Base-by-base conservation (phyloP, 2,888 invertebrate species). In the Noctua comes region DNA sequence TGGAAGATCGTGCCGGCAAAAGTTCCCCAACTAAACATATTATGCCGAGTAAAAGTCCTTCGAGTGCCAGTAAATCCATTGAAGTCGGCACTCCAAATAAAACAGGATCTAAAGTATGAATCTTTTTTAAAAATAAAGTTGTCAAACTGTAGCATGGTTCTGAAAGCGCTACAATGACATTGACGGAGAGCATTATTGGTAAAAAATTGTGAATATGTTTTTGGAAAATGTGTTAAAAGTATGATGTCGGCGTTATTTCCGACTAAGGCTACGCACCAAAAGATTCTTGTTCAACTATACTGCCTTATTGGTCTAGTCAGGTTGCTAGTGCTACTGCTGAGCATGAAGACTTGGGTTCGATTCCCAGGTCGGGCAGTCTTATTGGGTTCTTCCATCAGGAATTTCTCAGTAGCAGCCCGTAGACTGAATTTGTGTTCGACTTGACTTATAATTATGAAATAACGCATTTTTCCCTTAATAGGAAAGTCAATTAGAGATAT, bases 81-180 rank as follows among this genome's bases (percentile, higher is more conserved):
- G 62, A 62, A 43, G 18, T 13, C 36, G 66, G n/a, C 4, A 18
- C 40, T 57, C 13, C 46, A 16, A 62, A n/a, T 51, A 31, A 43
- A 27, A 40, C 65, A 11, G 16, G 8, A 1, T 48, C 80, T 51
- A 59, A 43, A 40, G 80, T 80, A 80, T 8, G 73, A n/a, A 4
- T 57, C 8, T 24, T 31, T 8, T 40, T 78, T 46, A 46, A 7
- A 1, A 7, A 48, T 48, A 48, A 48, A 48, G n/a, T 57, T 57
- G 4, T 57, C 11, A 57, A n/a, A 11, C n/a, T 51, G 8, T 51
- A 21, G 21, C 51, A 10, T 54, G 54, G 24, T 24, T 24, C 54
- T 54, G 10, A 24, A 8, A 51, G 8, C 54, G 54, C 24, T 54
- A 24, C 10, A 54, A n/a, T 54, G 3, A 54, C 54, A 11, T 24